These are phyloP conservation scores for Melanotaenia boesemani DNA, from an alignment of 2,797 vertebrate species.

Conservation along the genomic window DNA sequence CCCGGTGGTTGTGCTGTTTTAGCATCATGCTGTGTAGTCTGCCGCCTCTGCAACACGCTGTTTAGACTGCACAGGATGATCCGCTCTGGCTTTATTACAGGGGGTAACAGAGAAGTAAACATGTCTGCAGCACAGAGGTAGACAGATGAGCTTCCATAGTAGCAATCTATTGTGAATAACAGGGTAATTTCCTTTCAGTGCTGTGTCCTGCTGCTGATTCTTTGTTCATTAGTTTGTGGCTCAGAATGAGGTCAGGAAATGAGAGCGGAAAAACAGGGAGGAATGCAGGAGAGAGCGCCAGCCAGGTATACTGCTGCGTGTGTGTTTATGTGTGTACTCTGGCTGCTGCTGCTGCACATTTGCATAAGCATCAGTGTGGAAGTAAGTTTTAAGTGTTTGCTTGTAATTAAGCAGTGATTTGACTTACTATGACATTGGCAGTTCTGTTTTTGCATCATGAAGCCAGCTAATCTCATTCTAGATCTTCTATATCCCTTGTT, in stretches of 20 bases:
- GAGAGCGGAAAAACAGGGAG: conserved; percentile 72
- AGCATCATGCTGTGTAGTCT: conserved; percentile 48
- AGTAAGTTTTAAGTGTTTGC: conserved; percentile 37
- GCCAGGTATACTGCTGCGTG: conserved; percentile 73
- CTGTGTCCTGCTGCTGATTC: conserved; percentile 64
- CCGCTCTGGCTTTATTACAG: conserved; percentile 40
- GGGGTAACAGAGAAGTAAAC: conserved; percentile 37
- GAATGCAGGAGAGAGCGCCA: conserved; percentile 70
- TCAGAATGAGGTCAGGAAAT: conserved; percentile 77
- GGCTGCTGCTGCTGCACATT: conserved; percentile 58
- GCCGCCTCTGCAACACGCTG: conserved; percentile 41
- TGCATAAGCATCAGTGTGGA: conserved; percentile 54
- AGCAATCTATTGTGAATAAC: conserved; percentile 41
- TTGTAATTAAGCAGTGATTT: neutral
- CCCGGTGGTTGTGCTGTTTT: conserved; percentile 31
- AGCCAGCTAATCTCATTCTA: neutral
- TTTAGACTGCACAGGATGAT: conserved; percentile 53
- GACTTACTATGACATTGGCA: neutral
- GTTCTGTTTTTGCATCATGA: neutral
- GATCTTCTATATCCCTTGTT: neutral
- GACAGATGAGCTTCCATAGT: conserved; percentile 55
- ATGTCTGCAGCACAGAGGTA: conserved; percentile 43
- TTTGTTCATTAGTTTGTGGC: conserved; percentile 74
- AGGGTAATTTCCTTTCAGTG: conserved; percentile 47
- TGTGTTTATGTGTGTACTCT: conserved; percentile 56